Evolutionary conservation across 2,888 invertebrate genomes (phyloP), one percentile per base, ranked within the genome.

Genomic region (Agrilus mali): DNA sequence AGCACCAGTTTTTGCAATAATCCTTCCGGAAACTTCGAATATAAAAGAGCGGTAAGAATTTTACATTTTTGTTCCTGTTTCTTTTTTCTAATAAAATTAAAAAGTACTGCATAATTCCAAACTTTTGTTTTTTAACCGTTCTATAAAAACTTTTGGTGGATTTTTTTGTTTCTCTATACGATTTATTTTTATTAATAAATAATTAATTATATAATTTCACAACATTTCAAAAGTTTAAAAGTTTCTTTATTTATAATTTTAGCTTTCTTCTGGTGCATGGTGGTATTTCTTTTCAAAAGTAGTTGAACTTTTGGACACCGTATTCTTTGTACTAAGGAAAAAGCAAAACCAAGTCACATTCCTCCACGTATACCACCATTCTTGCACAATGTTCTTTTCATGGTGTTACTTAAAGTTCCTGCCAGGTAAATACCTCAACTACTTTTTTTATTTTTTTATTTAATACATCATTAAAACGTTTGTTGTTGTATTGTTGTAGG

Each of bases 271-370:
- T 46, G 77, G 77, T 34, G 80, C 82, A 2, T 84, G 83, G 83
- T 83, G 80, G 73, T 87, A 86, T 60, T 86, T 84, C 60, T 73
- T 82, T 50, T 84, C 85, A 14, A 87, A 87, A 66, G 69, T 86
- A 40, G 71, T 83, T 2, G 87, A 87, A 58, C 71, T 87, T 0
- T 59, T 86, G 46, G 87, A 87, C 58, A 87, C 86, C 0, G 75
- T 88, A 16, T 93, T 94, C 70, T 93, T 93, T 60, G 86, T 93
- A 7, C 65, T 93, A 54, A 75, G 93, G 39, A 93, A 93, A 66
- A 93, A 93, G 66, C 82, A 86, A 56, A 80, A 80, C 43, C 93
- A 93, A 66, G 82, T 93, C 17, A 80, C 88, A 0, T 86, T 87
- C 60, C 74, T 94, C 14, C 93, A 93, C 59, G 80, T 93, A 12